A percentile compares a stretch with the other conserved stretches of the same genome.
phyloP scores from a whole-genome alignment of 2,888 invertebrate species.

The Baronia brevicornis region DNA sequence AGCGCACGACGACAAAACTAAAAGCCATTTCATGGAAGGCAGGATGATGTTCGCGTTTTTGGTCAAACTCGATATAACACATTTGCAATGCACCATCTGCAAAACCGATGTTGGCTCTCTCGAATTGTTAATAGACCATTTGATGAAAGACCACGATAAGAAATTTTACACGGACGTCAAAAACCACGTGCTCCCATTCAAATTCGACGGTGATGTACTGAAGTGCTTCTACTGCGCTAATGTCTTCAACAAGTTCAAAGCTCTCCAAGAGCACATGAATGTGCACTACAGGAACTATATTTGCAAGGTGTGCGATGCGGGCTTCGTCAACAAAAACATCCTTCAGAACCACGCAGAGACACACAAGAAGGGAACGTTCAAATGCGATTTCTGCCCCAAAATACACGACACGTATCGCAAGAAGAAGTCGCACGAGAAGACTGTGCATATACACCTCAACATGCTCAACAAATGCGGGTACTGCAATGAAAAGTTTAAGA shows the following conservation, averaged over 20 bases:
- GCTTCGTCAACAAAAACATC: conserved; percentile 31
- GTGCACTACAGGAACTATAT: conserved; percentile 34
- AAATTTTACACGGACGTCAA: conserved; percentile 26
- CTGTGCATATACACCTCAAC: conserved; percentile 44
- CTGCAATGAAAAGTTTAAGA: conserved; percentile 34
- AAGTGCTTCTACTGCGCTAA: conserved; percentile 25
- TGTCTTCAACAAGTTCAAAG: conserved; percentile 23
- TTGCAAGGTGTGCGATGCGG: conserved; percentile 31
- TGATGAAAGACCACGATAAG: conserved; percentile 22
- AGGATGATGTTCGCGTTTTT: conserved; percentile 33
- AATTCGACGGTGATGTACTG: conserved; percentile 29
- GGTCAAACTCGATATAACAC: conserved; percentile 42
- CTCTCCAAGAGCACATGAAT: conserved; percentile 36
- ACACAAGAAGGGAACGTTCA: conserved; percentile 30
- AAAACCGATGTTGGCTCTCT: conserved; percentile 15
- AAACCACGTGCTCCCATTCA: conserved; percentile 38
- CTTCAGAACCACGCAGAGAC: conserved; percentile 20
- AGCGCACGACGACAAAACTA: conserved; percentile 24
- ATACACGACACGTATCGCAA: conserved; percentile 45
- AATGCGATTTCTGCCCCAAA: conserved; percentile 49
- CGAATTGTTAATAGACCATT: conserved; percentile 19
- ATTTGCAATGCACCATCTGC: conserved; percentile 22
- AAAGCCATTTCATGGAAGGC: conserved; percentile 30
- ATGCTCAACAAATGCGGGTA: conserved; percentile 33
- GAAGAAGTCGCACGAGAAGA: conserved; percentile 45